Evolutionary conservation across 2,797 vertebrate species (phyloP).

Genomic region (Danio kyathit): DNA sequence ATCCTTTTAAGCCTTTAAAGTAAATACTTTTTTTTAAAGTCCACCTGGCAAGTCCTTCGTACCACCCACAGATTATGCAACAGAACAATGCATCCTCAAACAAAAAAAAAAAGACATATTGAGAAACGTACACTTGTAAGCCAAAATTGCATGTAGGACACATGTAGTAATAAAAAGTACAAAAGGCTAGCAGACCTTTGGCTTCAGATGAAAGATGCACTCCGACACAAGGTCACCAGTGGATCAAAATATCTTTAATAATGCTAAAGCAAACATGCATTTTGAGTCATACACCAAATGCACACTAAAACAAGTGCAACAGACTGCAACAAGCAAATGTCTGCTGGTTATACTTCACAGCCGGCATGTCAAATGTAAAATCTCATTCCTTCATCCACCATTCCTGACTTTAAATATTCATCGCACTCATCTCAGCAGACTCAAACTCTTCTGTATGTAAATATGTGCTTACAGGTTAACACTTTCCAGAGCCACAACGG

Average conservation of each 20-base stretch:
- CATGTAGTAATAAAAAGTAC: no score
- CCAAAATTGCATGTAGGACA: neutral
- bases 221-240: slow-evolving; percentile 6
- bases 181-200: slow-evolving; percentile 4
- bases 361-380: slow-evolving; percentile 38
- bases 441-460: slow-evolving; percentile 58
- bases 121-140: neutral
- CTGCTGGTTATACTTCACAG: slow-evolving; percentile 18
- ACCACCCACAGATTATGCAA: slow-evolving; percentile 24
- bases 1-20: neutral
- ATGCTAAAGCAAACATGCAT: slow-evolving; percentile 7
- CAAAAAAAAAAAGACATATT: slow-evolving; percentile 1
- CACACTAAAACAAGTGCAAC: neutral
- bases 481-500: slow-evolving; percentile 34
- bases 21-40: slow-evolving; percentile 6
- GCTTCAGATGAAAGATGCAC: slow-evolving; percentile 11
- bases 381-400: slow-evolving; percentile 3
- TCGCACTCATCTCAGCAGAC: slow-evolving; percentile 42
- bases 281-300: slow-evolving; percentile 16
- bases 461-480: slow-evolving; percentile 44
- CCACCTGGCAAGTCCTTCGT: neutral
- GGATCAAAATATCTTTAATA: slow-evolving; percentile 19
- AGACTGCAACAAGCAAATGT: neutral
- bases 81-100: neutral
- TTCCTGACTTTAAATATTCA: slow-evolving; percentile 50